Evolutionary conservation across 2,797 vertebrate species (phyloP), one percentile per base, ranked within the genome.

Genomic region (Lacerta viridis): DNA sequence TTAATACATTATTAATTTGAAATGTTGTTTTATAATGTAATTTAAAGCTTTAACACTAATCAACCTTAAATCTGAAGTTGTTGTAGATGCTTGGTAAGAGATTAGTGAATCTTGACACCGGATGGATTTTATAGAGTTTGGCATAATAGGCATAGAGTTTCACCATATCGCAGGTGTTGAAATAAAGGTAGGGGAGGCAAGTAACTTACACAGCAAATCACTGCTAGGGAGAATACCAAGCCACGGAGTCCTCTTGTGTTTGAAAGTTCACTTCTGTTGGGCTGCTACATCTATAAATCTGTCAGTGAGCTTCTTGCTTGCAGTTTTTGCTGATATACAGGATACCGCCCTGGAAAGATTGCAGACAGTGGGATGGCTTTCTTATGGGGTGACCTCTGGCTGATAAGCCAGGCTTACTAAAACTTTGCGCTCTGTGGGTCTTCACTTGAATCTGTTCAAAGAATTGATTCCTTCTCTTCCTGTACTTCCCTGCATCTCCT

Each of bases 371-470:
- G 43, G 79, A 27, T 86, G 68, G 78, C 79, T 86, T 89, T 89
- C 84, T 89, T 68, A 76, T 86, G 80, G 84, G 79, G 84, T 89
- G 79, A 89, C 84, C 71, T 80, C 59, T 46, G 72, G 78, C 61
- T 89, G 78, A 81, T 89, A 81, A 89, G 41, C 78, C 43, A 81
- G 39, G 61, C 71, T 89, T 82, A 81, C 78, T 69, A 77, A 81
- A 89, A 89, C 59, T 89, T 80, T 85, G 76, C 46, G 41, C 41
- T 74, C 83, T 64, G 72, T 77, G 39, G 39, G 84, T 29, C 68
- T 50, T 86, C 59, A 64, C 55, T 75, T 82, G 78, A 85, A 85
- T 74, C 55, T 74, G 59, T 68, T 80, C 85, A 76, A 85, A 82
- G 55, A 77, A 89, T 86, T 69, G 84, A 77, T 81, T 82, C 83